A percentile compares a stretch with the other conserved stretches of the same genome.
Evolutionary conservation across 2,113 vertebrate genomes (phyloP).

Genomic region (Percina caprodes): DNA sequence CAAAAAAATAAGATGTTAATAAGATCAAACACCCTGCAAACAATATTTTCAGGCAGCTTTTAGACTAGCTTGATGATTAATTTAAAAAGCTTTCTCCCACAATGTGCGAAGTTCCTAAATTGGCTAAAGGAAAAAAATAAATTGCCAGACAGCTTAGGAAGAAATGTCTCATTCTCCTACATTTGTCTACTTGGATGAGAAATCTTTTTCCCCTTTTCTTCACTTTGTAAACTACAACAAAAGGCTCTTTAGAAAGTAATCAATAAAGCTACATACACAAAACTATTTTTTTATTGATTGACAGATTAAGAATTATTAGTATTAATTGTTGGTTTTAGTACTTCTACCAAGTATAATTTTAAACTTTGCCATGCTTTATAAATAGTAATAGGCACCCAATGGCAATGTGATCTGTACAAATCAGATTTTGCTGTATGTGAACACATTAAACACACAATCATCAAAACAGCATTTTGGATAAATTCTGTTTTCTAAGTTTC

Average conservation of each 20-base stretch:
- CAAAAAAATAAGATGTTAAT: not conserved
- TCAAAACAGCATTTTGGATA: not conserved
- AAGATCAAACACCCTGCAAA: not conserved
- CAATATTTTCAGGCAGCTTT: not conserved
- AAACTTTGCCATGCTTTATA: not conserved
- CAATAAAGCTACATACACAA: not conserved
- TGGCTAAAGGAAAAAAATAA: not conserved
- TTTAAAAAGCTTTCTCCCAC: not conserved
- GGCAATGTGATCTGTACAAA: no score
- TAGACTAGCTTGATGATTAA: not conserved
- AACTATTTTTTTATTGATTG: not conserved
- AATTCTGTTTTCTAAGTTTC: not conserved
- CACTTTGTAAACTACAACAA: constrained; percentile 23
- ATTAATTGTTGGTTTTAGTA: not conserved
- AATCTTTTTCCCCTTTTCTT: constrained; percentile 4
- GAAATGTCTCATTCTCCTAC: not conserved
- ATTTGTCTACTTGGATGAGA: not conserved
- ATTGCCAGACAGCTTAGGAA: not conserved
- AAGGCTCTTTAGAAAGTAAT: not conserved
- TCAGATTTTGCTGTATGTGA: not conserved
- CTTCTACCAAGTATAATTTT: not conserved
- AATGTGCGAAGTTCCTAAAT: not conserved
- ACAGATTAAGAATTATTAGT: not conserved
- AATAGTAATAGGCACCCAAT: not conserved
- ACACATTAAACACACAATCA: no score